Conservation (phyloP, 92 coral and sea anemone genomes). For the Pocillopora grandis region DNA sequence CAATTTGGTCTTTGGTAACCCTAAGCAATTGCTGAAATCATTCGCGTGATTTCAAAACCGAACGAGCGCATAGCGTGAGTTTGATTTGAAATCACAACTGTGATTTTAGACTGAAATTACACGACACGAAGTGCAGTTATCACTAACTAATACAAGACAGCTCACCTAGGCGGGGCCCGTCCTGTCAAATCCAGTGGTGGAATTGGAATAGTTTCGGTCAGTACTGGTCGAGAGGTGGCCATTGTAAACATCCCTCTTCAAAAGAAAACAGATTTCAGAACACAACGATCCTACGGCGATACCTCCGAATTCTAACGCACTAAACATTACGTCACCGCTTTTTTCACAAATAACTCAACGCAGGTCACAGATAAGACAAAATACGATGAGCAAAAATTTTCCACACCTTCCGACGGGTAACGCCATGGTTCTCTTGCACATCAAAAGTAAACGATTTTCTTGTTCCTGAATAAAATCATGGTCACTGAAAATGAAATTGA, state of each 20-base stretch:
- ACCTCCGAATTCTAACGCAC: background rate
- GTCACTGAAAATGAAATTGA: slow-evolving; percentile 62
- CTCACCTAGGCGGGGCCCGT: slow-evolving; percentile 89
- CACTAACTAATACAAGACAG: background rate
- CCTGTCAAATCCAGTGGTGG: slow-evolving; percentile 93
- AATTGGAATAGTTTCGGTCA: slow-evolving; percentile 92
- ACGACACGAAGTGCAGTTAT: too few relatives aligned
- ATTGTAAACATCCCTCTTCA: slow-evolving; percentile 95
- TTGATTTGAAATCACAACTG: too few relatives aligned
- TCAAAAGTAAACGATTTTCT: slow-evolving; percentile 78
- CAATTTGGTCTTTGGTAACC: too few relatives aligned
- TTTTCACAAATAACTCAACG: background rate
- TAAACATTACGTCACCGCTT: background rate
- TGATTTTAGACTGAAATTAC: too few relatives aligned
- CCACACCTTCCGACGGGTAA: slow-evolving; percentile 90
- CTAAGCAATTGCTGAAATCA: too few relatives aligned
- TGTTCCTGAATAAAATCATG: slow-evolving; percentile 98
- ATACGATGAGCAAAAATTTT: background rate
- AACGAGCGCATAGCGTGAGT: too few relatives aligned
- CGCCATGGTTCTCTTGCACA: slow-evolving; percentile 95
- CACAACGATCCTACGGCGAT: too few relatives aligned
- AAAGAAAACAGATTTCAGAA: background rate
- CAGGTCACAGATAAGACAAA: background rate
- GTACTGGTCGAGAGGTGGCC: slow-evolving; percentile 90
- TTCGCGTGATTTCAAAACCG: too few relatives aligned